Conservation (phyloP, 2,113 vertebrate species). For the crab-eating macaque (Macaca fascicularis) region DNA sequence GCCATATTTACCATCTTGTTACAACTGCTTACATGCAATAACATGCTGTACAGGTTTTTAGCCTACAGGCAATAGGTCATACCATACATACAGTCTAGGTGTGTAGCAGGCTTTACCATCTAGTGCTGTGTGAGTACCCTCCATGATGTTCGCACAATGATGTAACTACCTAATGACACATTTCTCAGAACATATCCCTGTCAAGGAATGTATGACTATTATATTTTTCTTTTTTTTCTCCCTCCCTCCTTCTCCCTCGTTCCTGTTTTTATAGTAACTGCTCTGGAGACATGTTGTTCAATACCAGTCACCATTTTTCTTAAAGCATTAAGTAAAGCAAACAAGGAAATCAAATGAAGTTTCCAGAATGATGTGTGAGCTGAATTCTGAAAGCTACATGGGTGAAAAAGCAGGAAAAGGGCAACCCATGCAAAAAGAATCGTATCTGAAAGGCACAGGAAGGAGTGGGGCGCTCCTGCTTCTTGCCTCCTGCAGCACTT, state of each 20-base stretch:
- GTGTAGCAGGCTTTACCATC: not conserved
- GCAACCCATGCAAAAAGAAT: too few species aligned
- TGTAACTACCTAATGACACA: not conserved
- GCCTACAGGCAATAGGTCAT: too few species aligned
- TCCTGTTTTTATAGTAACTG: not conserved
- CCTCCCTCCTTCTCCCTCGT: not conserved
- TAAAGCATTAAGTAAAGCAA: not conserved
- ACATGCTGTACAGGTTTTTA: not conserved
- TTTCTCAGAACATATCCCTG: not conserved
- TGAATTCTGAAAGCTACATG: not conserved
- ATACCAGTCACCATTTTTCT: not conserved
- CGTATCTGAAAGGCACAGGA: not conserved
- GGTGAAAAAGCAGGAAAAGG: not conserved
- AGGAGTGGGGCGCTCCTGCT: fast-evolving
- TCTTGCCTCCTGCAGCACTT: not conserved
- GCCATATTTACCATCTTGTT: not conserved
- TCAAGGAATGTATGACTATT: not conserved
- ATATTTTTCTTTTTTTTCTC: not conserved
- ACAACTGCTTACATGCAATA: not conserved
- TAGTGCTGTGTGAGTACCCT: too few species aligned
- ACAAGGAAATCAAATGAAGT: not conserved
- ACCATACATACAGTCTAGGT: not conserved
- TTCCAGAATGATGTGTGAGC: not conserved
- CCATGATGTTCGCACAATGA: not conserved
- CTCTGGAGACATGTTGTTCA: not conserved